A percentile compares a stretch with the other conserved stretches of the same genome.
phyloP scores from a whole-genome alignment of 2,888 invertebrate species.

The Coelogynopora nodosa region DNA sequence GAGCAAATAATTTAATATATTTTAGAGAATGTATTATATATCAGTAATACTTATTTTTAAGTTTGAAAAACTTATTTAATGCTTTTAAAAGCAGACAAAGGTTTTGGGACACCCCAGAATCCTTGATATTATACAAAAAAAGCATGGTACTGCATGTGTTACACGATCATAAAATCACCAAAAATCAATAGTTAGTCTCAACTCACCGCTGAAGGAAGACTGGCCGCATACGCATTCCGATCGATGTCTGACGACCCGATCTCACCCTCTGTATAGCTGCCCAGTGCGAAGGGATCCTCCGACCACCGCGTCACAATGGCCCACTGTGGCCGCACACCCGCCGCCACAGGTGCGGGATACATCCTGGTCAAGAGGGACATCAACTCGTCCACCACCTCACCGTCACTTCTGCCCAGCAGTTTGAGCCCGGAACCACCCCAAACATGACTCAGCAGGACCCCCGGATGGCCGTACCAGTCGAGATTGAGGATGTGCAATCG shows the following conservation, averaged over 20 bases:
- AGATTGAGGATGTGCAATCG: slow-evolving; percentile 46
- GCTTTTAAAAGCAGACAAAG: no score
- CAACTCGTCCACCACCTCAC: slow-evolving; percentile 41
- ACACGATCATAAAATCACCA: no score
- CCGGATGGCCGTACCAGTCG: slow-evolving; percentile 42
- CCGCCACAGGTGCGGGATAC: not conserved
- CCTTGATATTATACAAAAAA: no score
- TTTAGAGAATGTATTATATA: no score
- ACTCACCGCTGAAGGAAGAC: slow-evolving; percentile 38
- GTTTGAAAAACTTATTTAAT: no score
- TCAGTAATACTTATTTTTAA: no score
- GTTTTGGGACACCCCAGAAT: no score
- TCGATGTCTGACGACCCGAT: slow-evolving; percentile 40
- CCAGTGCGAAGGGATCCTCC: slow-evolving; percentile 45
- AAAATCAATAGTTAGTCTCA: no score
- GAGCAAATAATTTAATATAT: no score
- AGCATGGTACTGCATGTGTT: no score
- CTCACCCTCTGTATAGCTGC: slow-evolving; percentile 45
- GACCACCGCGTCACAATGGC: slow-evolving; percentile 46
- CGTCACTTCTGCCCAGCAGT: slow-evolving; percentile 38
- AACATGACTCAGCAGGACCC: slow-evolving; percentile 44
- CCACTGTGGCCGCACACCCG: slow-evolving; percentile 10
- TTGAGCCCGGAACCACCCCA: slow-evolving; percentile 42
- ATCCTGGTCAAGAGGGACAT: slow-evolving; percentile 37
- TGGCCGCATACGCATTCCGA: slow-evolving; percentile 38